A percentile compares a stretch with the other conserved stretches of the same genome.
phyloP scores from a whole-genome alignment of 1,140 invertebrate genomes.

The Nephila pilipes region DNA sequence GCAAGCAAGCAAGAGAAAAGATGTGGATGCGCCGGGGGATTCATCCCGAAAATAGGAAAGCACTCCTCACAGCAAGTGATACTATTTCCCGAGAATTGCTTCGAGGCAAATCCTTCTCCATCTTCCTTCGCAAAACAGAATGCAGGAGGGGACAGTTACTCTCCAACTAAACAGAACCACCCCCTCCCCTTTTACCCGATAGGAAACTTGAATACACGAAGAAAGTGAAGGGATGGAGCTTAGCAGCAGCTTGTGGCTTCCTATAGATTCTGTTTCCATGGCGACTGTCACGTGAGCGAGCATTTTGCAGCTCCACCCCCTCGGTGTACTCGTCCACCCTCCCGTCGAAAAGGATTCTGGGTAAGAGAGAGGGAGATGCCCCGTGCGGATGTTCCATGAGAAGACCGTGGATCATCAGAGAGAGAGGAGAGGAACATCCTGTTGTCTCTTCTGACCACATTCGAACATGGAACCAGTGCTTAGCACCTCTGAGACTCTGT shows the following conservation, averaged over 20 bases:
- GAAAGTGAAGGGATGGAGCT: constrained; percentile 64
- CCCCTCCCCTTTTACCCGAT: background rate
- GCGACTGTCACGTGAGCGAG: constrained; percentile 70
- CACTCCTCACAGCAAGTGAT: constrained; percentile 69
- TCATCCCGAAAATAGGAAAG: constrained; percentile 70
- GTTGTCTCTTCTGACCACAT: constrained; percentile 25
- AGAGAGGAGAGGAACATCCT: constrained; percentile 40
- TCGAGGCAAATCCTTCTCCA: constrained; percentile 63
- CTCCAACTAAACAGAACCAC: constrained; percentile 59
- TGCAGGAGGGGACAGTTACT: constrained; percentile 60
- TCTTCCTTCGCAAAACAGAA: constrained; percentile 44
- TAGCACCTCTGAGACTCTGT: background rate
- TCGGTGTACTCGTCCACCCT: constrained; percentile 36
- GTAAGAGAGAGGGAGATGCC: constrained; percentile 55
- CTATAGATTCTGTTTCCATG: constrained; percentile 74
- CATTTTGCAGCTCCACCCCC: constrained; percentile 75
- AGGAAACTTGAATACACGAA: constrained; percentile 64
- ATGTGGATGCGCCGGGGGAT: constrained; percentile 4
- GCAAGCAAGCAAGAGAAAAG: background rate
- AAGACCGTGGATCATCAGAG: constrained; percentile 49
- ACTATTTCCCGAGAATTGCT: constrained; percentile 70
- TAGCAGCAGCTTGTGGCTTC: constrained; percentile 74
- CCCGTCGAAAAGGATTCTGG: constrained; percentile 67
- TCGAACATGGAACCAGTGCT: background rate
- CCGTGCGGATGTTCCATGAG: constrained; percentile 34